Evolutionary conservation across 1,140 invertebrate genomes (phyloP), one percentile per base, ranked within the genome.

Genomic region (Tachypleus tridentatus): DNA sequence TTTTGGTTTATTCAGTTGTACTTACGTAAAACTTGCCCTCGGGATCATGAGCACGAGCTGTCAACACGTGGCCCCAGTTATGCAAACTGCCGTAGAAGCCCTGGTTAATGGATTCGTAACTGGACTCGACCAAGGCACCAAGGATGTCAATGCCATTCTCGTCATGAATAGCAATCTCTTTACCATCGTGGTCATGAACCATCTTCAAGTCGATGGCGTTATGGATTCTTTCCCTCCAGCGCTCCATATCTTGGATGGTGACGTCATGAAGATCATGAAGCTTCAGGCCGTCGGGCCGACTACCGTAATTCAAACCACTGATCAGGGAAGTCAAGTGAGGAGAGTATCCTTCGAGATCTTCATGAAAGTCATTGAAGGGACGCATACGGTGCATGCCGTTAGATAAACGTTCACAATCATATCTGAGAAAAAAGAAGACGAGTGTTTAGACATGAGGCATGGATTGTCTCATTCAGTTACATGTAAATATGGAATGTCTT

Each of bases 321-420:
- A 80, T 78, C 65, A 80, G 75, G 64, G 77, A 79, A 67, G 86
- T 71, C 11, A 67, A 49, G 72, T 82, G 79, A 0, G 85, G 82
- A 63, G 81, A 78, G 72, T 82, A 88, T 10, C 85, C 85, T 70
- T 82, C 82, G 47, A 59, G 60, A 29, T 48, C 54, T 11, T 67
- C 66, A 48, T 67, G 63, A n/a, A 67, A 67, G 60, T 67, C 64
- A 29, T 59, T 11, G 58, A 59, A 59, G 47, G 58, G 58, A 47
- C 6, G 6, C 11, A 59, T 49, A 48, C 58, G 11, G 47, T 59
- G 47, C 62, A 86, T 67, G 59, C 78, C 79, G 72, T 86, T 85
- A 69, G 80, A 81, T 52, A 87, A 76, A 47, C 86, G 80, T 71
- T 88, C 86, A 58, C 81, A 77, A 69, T 88, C 86, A 72, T 87